Percentiles rank a stretch among this genome's conserved stretches.
phyloP scores from a whole-genome alignment of 2,113 vertebrate species.

The Ceratotherium simum region DNA sequence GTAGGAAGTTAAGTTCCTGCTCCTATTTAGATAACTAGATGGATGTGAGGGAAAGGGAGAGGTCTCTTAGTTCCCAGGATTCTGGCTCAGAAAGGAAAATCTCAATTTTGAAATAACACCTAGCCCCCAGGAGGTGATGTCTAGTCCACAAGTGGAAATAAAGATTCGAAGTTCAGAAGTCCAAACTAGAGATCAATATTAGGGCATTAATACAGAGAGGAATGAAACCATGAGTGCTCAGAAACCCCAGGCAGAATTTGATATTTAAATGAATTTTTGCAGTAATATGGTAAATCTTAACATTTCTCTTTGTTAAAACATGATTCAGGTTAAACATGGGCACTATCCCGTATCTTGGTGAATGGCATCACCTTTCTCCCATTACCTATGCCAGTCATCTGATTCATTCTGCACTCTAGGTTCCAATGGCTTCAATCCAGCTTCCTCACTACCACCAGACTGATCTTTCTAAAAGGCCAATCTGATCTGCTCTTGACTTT shows the following conservation, averaged over 20 bases:
- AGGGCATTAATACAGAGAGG: neutral
- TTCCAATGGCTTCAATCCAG: neutral
- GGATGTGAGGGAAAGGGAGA: neutral
- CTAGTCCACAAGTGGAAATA: neutral
- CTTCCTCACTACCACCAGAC: neutral
- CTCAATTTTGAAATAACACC: neutral
- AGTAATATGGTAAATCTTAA: neutral
- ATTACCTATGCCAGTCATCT: neutral
- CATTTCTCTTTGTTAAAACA: neutral
- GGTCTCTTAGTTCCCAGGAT: neutral
- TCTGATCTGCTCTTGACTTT: neutral
- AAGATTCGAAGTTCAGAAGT: neutral
- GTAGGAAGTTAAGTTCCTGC: neutral
- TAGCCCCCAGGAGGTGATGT: neutral
- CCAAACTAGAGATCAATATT: neutral
- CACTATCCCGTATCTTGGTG: no score
- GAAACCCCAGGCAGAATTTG: neutral
- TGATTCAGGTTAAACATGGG: neutral
- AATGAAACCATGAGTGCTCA: neutral
- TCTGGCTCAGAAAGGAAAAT: neutral
- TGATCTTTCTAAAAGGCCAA: neutral
- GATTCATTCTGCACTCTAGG: neutral
- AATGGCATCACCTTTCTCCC: neutral
- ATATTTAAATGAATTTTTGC: neutral
- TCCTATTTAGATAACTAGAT: neutral